Conservation (phyloP, 2,113 vertebrate genomes). For the Boulengeromyrus knoepffleri region DNA sequence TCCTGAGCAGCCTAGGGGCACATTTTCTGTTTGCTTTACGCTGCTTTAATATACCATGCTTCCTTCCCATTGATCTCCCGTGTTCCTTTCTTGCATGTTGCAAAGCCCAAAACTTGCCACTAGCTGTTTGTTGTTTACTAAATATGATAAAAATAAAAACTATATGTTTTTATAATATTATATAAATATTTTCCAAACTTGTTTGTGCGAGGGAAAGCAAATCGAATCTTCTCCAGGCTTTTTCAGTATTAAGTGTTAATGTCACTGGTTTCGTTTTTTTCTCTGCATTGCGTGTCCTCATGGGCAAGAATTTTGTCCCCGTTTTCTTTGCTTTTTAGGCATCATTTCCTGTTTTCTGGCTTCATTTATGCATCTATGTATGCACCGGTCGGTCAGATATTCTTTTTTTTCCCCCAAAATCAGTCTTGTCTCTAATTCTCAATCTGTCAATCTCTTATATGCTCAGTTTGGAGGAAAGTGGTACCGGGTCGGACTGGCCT, state of each 20-base stretch:
- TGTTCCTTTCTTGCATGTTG: not conserved
- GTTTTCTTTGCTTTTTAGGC: not conserved
- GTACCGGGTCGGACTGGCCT: constrained; percentile 62
- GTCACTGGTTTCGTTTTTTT: not conserved
- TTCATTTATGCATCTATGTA: not conserved
- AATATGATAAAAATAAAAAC: not conserved
- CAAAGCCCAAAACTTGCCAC: not conserved
- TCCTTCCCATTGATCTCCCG: not conserved
- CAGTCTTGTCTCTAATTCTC: not conserved
- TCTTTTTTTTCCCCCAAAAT: not conserved
- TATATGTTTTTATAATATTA: too few relatives aligned
- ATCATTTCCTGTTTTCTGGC: not conserved
- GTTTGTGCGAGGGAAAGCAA: not conserved
- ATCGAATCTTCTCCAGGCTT: not conserved
- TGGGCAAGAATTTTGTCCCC: not conserved
- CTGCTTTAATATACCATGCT: not conserved
- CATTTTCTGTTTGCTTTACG: not conserved
- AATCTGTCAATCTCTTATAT: constrained; percentile 13
- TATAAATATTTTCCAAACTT: not conserved
- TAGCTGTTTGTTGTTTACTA: not conserved
- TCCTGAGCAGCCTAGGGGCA: not conserved
- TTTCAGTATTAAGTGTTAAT: not conserved
- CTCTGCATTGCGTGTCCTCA: not conserved
- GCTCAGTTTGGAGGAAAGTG: constrained; percentile 62
- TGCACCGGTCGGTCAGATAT: not conserved